These are phyloP conservation scores for Numida meleagris DNA, from an alignment of 2,113 vertebrate species.

Conservation along the genomic window DNA sequence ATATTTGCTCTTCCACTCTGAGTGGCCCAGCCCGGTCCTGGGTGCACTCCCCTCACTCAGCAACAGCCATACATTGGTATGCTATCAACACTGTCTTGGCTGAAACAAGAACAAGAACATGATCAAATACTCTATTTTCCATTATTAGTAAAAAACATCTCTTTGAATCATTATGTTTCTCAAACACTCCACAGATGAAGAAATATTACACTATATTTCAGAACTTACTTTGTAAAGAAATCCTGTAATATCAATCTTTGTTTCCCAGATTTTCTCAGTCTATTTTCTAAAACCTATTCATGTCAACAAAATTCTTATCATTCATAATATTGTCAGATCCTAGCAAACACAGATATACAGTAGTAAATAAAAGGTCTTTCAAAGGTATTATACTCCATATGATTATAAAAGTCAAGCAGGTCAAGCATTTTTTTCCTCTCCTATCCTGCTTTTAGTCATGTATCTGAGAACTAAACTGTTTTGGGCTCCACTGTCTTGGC, in stretches of 20 bases:
- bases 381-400: fast-evolving
- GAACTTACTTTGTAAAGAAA: neutral
- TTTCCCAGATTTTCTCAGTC: neutral
- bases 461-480: neutral
- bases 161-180: neutral
- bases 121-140: neutral
- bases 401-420: neutral
- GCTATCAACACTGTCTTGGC: too few species aligned
- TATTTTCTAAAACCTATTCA: neutral
- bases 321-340: neutral
- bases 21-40: too few species aligned
- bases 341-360: neutral
- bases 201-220: neutral
- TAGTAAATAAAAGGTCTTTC: neutral
- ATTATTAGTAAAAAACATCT: neutral
- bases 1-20: too few species aligned
- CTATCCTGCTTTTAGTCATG: neutral
- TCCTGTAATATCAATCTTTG: neutral
- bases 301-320: neutral
- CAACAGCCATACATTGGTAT: too few species aligned
- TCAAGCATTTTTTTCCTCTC: neutral
- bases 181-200: neutral
- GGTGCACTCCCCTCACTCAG: too few species aligned
- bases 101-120: neutral
- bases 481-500: neutral